A percentile compares a stretch with the other conserved stretches of the same genome.
Evolutionary conservation across 2,888 invertebrate species (phyloP).

Genomic region (Caenorhabditis sp.): DNA sequence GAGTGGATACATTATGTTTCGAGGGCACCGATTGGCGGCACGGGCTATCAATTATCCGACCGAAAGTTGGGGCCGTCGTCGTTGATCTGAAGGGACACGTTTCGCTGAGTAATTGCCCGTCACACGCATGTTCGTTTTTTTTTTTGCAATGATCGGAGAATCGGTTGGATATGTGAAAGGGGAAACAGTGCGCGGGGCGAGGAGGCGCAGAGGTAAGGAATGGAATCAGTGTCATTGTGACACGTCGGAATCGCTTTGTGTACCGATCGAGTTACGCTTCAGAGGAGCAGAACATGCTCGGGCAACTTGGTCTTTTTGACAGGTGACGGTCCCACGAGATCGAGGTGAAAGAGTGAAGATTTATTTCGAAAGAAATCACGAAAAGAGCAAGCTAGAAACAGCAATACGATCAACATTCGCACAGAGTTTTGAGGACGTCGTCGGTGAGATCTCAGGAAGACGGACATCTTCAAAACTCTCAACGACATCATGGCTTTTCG

Average conservation of each 20-base stretch:
- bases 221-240: slow-evolving; percentile 4
- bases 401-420: slow-evolving; percentile 38
- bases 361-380: slow-evolving; percentile 2
- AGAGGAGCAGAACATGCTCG: background rate
- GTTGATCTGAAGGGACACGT: too few relatives aligned
- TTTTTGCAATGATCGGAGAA: too few relatives aligned
- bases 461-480: background rate
- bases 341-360: background rate
- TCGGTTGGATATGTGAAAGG: background rate
- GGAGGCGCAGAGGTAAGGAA: background rate
- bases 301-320: slow-evolving; percentile 5
- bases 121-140: slow-evolving; percentile 1
- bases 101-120: slow-evolving; percentile 13
- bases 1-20: slow-evolving; percentile 23
- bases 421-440: background rate
- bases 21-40: slow-evolving; percentile 5
- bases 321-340: background rate
- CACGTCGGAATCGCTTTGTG: slow-evolving; percentile 3
- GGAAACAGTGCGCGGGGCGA: background rate
- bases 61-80: background rate
- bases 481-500: background rate
- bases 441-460: background rate
- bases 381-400: slow-evolving; percentile 29
- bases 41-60: slow-evolving; percentile 3
- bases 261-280: slow-evolving; percentile 7